Evolutionary conservation across 2,797 vertebrate genomes (phyloP), one percentile per base, ranked within the genome.

Genomic region (Protosalanx chinensis): DNA sequence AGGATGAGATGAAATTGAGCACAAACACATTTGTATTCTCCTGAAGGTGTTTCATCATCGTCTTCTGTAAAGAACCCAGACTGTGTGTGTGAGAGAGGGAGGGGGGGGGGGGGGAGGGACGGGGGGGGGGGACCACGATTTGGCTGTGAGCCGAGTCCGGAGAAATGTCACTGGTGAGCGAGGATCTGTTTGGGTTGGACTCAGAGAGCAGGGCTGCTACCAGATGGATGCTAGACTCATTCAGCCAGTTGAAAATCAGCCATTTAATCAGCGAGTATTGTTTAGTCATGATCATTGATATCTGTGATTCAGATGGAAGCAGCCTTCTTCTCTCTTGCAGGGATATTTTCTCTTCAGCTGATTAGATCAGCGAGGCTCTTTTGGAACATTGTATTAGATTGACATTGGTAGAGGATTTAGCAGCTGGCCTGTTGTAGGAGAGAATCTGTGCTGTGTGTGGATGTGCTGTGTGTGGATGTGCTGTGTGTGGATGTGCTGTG

Each of bases 111-210:
- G 46, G 46, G 7, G 13, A 15, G 46, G 13, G 7, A 7, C 15
- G 51, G 51, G 51, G 5, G 51, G 32, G 60, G 30, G 15, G n/a
- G 15, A n/a, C 5, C 77, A 76, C 71, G 35, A 4, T 41, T 68
- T 69, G 66, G 65, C 59, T n/a, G 8, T 1, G 1, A 12, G 74
- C 72, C 81, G 37, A 67, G 74, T 85, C 83, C 82, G 85, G 82
- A 88, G 83, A 85, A 87, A 81, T 81, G 85, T 88, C 82, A 78
- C 80, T 86, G 76, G 81, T 81, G 75, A 79, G 29, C 27, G 33
- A 65, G 72, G 78, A 82, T 68, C 82, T 66, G 75, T 64, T 65
- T 0, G 75, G 79, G 80, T 27, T 27, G 81, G 76, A 82, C 60
- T 32, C 56, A 35, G 76, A 74, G 73, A 85, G 75, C 70, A 35